These are phyloP conservation scores for Papilio polytes DNA, from an alignment of 1,140 invertebrate species.

Conservation along the genomic window DNA sequence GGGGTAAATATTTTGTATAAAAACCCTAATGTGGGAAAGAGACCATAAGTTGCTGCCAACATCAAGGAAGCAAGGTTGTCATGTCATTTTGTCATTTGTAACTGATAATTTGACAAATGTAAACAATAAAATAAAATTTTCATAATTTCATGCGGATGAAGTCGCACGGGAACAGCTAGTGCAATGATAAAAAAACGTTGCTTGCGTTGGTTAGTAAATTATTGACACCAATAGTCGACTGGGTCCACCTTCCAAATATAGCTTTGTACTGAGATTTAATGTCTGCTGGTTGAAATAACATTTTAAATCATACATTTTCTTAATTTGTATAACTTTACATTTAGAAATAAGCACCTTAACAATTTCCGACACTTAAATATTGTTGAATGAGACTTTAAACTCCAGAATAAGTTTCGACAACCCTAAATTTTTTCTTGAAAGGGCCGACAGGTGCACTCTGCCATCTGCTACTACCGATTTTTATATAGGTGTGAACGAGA, in stretches of 20 bases:
- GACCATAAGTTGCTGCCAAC: too few species aligned
- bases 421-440: conserved; percentile 20
- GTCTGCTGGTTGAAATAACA: background rate
- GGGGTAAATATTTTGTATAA: too few species aligned
- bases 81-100: too few species aligned
- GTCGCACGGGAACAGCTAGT: too few species aligned
- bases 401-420: background rate
- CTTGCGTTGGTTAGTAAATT: background rate
- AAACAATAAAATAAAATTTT: too few species aligned
- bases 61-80: too few species aligned
- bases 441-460: conserved; percentile 10
- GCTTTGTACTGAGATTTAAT: background rate
- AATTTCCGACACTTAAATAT: too few species aligned
- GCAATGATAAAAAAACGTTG: background rate
- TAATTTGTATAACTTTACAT: too few species aligned
- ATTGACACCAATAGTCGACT: background rate
- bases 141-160: too few species aligned
- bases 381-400: background rate
- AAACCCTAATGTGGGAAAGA: too few species aligned
- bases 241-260: background rate
- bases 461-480: conserved; percentile 24
- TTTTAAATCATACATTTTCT: conserved; percentile 2
- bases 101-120: too few species aligned
- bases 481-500: background rate
- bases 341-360: too few species aligned